Base-by-base conservation (phyloP, 2,113 vertebrate genomes). In the Corythornis vintsioides region DNA sequence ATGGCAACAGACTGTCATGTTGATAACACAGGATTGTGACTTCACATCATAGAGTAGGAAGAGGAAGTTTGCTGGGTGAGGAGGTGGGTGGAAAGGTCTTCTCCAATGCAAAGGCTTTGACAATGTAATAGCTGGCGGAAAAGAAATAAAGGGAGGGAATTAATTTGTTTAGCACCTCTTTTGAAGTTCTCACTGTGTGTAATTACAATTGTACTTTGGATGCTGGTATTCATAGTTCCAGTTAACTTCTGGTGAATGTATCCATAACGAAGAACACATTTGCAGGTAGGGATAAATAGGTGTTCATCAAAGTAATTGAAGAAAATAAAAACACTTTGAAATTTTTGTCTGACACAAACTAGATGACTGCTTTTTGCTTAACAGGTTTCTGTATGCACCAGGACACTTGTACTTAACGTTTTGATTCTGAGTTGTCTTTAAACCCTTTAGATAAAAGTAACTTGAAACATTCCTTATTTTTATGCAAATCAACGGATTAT, bases 21-120 rank as follows among this genome's bases (percentile, higher is more conserved):
- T 95, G 84, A 55, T 92, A 91, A 90, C 83, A 77, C 53, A 94
- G 61, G 89, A 82, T 94, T 92, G 53, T 28, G 92, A 75, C 86
- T 94, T 95, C 60, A 70, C 12, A 2, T 94, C 13, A 11, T 45
- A 83, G 64, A 83, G 75, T 91, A 91, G 75, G 82, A 94, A 86
- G 45, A 91, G 87, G 73, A 95, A 94, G 86, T 92, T 93, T 93
- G 64, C 82, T 94, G 63, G 89, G 74, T 88, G 55, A 91, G 72
- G 67, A 91, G 75, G 82, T 92, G 78, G 77, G 66, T 89, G 59
- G 88, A 78, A 92, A 83, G 80, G 89, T 86, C 80, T 80, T 92
- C 45, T 93, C 35, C 81, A 88, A 76, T 0, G 10, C 88, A 89
- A 78, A 63, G 88, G 70, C 88, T 92, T 95, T 88, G 89, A 85